Evolutionary conservation across 2,113 vertebrate genomes (phyloP).

Genomic region (Salvelinus fontinalis): DNA sequence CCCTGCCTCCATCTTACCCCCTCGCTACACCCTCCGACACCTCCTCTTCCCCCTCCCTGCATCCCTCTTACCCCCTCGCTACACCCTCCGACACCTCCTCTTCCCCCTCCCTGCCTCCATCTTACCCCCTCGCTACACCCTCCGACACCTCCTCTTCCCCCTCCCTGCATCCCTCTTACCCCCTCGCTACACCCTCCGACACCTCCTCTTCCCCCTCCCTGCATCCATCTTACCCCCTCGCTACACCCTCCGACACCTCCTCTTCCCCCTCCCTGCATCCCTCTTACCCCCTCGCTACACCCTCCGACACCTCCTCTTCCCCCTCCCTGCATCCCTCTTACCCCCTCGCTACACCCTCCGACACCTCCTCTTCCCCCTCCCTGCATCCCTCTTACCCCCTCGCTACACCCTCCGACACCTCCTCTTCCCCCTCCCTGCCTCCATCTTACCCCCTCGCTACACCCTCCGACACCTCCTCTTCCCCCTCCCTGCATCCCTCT

Average conservation of each 20-base stretch:
- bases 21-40: no score
- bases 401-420: no score
- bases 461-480: neutral
- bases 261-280: constrained; percentile 38
- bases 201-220: constrained; percentile 1
- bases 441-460: constrained; percentile 39
- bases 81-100: no score
- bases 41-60: no score
- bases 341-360: constrained; percentile 7
- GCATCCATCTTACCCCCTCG: constrained; percentile 49
- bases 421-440: constrained; percentile 25
- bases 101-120: constrained; percentile 43
- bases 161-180: constrained; percentile 54
- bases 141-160: no score
- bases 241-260: no score
- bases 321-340: constrained; percentile 54
- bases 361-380: no score
- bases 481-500: constrained; percentile 51
- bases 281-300: constrained; percentile 31
- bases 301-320: no score
- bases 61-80: no score
- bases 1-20: no score
- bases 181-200: no score
- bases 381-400: constrained; percentile 55
- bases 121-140: constrained; percentile 21